phyloP scores from a whole-genome alignment of 2,888 invertebrate species.

The Hirtodrosophila duncani region DNA sequence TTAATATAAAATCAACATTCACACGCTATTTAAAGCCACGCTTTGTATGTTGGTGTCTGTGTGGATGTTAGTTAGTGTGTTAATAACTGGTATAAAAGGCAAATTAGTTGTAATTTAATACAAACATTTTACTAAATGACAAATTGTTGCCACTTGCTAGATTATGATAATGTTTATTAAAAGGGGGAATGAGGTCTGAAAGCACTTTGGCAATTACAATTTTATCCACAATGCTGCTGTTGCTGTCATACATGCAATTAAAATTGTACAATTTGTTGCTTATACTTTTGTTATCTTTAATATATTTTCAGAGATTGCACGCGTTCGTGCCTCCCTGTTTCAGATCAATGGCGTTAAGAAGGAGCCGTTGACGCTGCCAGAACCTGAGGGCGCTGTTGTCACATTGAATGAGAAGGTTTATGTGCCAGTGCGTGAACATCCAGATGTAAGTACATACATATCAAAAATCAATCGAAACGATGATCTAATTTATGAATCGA shows the following conservation, averaged over 20 bases:
- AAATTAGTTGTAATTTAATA: conserved; percentile 62
- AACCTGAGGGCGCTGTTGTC: conserved; percentile 92
- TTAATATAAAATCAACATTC: conserved; percentile 49
- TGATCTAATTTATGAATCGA: conserved; percentile 64
- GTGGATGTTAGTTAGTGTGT: conserved; percentile 9
- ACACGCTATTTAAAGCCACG: conserved; percentile 42
- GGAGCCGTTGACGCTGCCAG: conserved; percentile 94
- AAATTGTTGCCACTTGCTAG: conserved; percentile 27
- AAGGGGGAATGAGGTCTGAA: no score
- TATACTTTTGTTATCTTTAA: conserved; percentile 38
- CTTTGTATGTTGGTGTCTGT: conserved; percentile 30
- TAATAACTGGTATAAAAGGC: conserved; percentile 25
- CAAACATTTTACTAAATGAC: conserved; percentile 50
- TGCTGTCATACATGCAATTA: background rate
- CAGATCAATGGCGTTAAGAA: conserved; percentile 98
- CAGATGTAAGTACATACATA: conserved; percentile 91
- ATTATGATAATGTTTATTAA: background rate
- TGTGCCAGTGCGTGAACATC: conserved; percentile 99
- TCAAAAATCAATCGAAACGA: conserved; percentile 18
- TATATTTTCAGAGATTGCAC: conserved; percentile 94
- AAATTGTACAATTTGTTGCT: conserved; percentile 9
- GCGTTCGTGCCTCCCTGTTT: conserved; percentile 97
- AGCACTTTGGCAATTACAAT: conserved; percentile 16
- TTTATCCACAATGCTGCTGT: conserved; percentile 1
- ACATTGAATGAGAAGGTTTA: conserved; percentile 99